Percentiles rank a stretch among this genome's conserved stretches.
phyloP scores from a whole-genome alignment of 2,113 vertebrate genomes.

The Lates calcarifer region DNA sequence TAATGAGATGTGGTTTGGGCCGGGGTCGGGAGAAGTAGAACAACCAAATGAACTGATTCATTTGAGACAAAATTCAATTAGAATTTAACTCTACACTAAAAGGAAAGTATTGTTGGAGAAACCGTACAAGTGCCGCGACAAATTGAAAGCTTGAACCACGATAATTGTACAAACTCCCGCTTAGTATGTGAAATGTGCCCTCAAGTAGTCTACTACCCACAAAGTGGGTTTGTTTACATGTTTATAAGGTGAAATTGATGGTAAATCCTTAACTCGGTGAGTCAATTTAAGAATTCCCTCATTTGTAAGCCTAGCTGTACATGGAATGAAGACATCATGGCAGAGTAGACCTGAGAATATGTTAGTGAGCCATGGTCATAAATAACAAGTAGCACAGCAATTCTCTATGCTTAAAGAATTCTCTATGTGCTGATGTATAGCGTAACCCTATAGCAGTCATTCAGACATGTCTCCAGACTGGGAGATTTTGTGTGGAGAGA shows the following conservation, averaged over 20 bases:
- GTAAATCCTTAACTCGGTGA: neutral
- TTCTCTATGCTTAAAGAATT: constrained; percentile 27
- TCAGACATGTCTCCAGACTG: constrained; percentile 39
- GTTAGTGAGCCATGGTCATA: constrained; percentile 30
- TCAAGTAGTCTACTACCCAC: neutral
- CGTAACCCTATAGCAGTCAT: constrained; percentile 35
- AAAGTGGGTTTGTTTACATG: constrained; percentile 7
- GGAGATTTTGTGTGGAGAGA: constrained; percentile 13
- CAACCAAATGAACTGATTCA: constrained; percentile 48
- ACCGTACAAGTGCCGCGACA: constrained; percentile 31
- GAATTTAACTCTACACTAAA: constrained; percentile 33
- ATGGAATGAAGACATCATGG: constrained; percentile 30
- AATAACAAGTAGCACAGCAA: constrained; percentile 31
- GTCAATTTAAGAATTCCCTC: constrained; percentile 5
- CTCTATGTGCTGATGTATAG: constrained; percentile 25
- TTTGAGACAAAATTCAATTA: constrained; percentile 69
- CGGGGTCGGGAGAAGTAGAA: constrained; percentile 40
- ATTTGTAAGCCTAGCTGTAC: constrained; percentile 7
- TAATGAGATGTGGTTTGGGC: constrained; percentile 61
- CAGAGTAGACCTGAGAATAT: constrained; percentile 4
- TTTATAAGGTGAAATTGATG: constrained; percentile 1
- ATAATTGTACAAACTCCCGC: constrained; percentile 38
- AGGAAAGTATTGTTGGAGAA: constrained; percentile 38
- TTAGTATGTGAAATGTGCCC: constrained; percentile 29
- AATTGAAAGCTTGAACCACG: constrained; percentile 60